Conservation (phyloP, 2,797 vertebrate genomes). For the Mastacembelus armatus region DNA sequence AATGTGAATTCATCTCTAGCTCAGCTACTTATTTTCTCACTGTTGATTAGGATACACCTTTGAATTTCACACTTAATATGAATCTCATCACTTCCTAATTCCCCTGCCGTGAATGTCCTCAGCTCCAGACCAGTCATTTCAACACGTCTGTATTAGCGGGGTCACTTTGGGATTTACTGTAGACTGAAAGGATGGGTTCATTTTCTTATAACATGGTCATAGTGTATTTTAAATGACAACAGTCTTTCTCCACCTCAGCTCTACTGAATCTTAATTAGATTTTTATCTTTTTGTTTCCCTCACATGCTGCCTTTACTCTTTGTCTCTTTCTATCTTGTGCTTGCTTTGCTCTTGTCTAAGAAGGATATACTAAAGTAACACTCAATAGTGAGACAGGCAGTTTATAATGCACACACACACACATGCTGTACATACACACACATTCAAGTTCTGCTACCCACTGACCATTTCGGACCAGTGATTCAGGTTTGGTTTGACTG, state of each 20-base stretch:
- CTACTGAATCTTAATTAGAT: background rate
- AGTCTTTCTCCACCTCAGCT: background rate
- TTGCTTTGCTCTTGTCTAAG: slow-evolving; percentile 46
- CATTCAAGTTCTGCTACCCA: slow-evolving; percentile 13
- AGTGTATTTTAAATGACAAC: background rate
- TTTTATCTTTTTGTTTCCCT: slow-evolving; percentile 12
- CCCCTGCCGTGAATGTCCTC: background rate
- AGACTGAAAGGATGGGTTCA: background rate
- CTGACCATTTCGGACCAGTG: slow-evolving; percentile 56
- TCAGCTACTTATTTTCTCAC: background rate
- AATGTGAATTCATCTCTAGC: background rate
- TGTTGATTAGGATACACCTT: slow-evolving; percentile 19
- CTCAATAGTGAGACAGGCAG: slow-evolving; percentile 39
- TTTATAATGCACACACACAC: slow-evolving; percentile 12
- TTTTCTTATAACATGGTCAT: background rate
- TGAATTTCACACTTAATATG: slow-evolving; percentile 19
- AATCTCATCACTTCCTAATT: slow-evolving; percentile 16
- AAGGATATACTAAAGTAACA: slow-evolving; percentile 48
- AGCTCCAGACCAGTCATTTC: background rate
- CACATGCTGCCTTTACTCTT: slow-evolving; percentile 14
- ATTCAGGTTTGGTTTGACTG: slow-evolving; percentile 52
- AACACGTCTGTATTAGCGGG: background rate
- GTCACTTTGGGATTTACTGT: background rate
- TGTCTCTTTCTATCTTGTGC: background rate
- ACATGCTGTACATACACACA: background rate